These are phyloP conservation scores for Cydia strobilella DNA, from an alignment of 1,140 invertebrate species.

Conservation along the genomic window DNA sequence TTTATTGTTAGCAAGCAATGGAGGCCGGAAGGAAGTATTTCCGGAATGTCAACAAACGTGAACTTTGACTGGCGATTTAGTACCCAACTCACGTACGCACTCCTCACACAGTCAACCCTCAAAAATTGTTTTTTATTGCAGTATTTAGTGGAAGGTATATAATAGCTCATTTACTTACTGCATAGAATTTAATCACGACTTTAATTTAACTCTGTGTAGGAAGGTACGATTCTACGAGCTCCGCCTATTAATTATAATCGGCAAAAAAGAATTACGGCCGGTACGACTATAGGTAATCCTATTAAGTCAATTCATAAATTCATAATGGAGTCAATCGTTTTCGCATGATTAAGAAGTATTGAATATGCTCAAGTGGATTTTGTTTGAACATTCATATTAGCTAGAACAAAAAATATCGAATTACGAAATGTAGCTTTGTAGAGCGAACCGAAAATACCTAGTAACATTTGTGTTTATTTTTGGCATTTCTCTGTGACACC, in stretches of 20 bases:
- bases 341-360: too few species aligned
- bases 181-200: neutral
- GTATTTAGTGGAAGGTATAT: neutral
- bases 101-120: neutral
- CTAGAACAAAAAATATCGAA: too few species aligned
- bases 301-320: too few species aligned
- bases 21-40: slow-evolving; percentile 6
- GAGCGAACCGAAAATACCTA: neutral
- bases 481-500: neutral
- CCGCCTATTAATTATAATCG: too few species aligned
- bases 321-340: too few species aligned
- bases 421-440: too few species aligned
- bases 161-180: neutral
- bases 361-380: too few species aligned
- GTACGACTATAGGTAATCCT: too few species aligned
- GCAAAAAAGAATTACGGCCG: too few species aligned
- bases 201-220: neutral
- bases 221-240: too few species aligned
- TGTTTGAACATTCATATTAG: too few species aligned
- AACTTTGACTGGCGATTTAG: slow-evolving; percentile 3
- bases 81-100: slow-evolving; percentile 1
- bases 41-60: slow-evolving; percentile 17
- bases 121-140: neutral
- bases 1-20: slow-evolving; percentile 1
- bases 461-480: neutral